phyloP scores from a whole-genome alignment of 2,113 vertebrate genomes.

The Loxodonta africana region DNA sequence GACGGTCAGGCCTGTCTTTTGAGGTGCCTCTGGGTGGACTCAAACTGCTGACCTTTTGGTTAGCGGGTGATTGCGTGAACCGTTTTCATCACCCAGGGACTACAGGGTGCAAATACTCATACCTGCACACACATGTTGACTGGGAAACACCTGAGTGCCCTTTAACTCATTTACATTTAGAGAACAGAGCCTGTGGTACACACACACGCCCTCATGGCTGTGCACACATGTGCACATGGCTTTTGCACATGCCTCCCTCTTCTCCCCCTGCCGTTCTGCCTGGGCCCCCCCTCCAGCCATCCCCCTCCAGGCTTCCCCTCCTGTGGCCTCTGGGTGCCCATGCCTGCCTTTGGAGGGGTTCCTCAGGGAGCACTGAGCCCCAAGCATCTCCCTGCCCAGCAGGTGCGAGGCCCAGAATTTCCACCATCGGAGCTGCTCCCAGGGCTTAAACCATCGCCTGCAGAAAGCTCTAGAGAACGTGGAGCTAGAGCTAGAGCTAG shows the following conservation, averaged over 20 bases:
- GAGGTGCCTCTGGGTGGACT: neutral
- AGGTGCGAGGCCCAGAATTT: neutral
- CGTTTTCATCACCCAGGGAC: neutral
- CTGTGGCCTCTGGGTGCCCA: neutral
- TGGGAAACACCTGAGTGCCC: neutral
- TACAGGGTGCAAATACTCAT: neutral
- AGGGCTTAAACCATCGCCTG: neutral
- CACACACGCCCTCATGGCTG: accelerated
- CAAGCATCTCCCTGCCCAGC: neutral
- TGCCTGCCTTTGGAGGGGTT: neutral
- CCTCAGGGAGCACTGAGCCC: neutral
- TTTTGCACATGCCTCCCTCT: too few relatives aligned
- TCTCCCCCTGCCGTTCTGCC: neutral
- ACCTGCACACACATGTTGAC: neutral
- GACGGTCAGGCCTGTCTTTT: neutral
- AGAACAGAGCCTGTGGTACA: neutral
- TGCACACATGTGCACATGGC: accelerated
- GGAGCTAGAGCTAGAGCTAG: neutral
- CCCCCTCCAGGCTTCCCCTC: neutral
- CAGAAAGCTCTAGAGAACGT: neutral
- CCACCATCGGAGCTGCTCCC: neutral
- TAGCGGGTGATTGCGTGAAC: neutral
- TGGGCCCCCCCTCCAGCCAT: neutral
- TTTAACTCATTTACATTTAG: neutral
- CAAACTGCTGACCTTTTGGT: neutral